phyloP scores from a whole-genome alignment of 2,113 vertebrate genomes.

The Gambusia holbrooki region DNA sequence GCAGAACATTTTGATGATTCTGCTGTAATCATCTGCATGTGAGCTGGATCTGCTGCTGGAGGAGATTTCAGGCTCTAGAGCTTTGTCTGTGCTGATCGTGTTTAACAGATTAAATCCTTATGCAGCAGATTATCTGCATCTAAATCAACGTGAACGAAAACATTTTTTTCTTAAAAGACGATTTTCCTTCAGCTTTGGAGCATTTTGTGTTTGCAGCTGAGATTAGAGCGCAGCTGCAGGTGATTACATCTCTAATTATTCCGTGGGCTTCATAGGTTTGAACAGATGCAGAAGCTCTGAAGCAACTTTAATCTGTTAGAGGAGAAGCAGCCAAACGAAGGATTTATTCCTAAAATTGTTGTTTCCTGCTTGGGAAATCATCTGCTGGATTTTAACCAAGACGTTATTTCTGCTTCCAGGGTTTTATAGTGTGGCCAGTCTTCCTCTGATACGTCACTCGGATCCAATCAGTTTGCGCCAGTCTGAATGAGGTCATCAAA shows the following conservation, averaged over 20 bases:
- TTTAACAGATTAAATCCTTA: background rate
- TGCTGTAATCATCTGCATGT: background rate
- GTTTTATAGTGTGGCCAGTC: background rate
- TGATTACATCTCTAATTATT: background rate
- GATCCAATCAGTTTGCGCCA: background rate
- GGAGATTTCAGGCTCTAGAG: background rate
- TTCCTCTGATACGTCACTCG: background rate
- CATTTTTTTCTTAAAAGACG: background rate
- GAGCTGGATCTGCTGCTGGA: background rate
- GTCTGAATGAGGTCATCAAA: slow-evolving; percentile 4
- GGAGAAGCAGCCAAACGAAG: background rate
- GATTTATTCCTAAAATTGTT: background rate
- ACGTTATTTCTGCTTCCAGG: background rate
- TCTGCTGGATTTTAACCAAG: background rate
- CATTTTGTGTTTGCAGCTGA: background rate
- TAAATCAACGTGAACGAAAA: background rate
- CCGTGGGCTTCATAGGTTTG: background rate
- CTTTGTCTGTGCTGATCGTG: background rate
- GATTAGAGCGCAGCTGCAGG: background rate
- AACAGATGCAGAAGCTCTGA: background rate
- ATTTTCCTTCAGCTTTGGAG: background rate
- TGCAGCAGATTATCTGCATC: background rate
- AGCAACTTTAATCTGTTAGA: background rate
- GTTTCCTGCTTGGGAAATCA: background rate
- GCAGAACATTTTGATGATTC: background rate